Percentiles rank a stretch among this genome's conserved stretches.
Evolutionary conservation across 2,113 vertebrate species (phyloP).

Genomic region (Elgaria multicarinata): DNA sequence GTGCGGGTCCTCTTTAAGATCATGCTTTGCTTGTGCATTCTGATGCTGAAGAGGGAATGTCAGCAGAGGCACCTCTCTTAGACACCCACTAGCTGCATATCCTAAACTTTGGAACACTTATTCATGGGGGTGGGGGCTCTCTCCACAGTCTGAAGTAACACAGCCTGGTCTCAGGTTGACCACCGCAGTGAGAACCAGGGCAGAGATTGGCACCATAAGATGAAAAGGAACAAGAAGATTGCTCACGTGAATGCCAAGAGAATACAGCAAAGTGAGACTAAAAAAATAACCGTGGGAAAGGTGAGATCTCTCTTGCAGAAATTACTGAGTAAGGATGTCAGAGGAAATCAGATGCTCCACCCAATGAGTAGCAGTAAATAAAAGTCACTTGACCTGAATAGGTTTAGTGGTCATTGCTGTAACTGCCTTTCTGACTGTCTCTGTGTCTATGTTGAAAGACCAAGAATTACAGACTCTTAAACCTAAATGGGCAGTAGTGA

Average conservation of each 20-base stretch:
- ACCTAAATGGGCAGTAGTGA: too few relatives aligned
- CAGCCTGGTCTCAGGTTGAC: background rate
- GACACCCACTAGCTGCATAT: background rate
- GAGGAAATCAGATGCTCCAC: conserved; percentile 3
- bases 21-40: background rate
- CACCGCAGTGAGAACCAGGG: background rate
- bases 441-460: background rate
- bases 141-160: too few relatives aligned
- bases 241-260: background rate
- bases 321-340: conserved; percentile 27
- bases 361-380: background rate
- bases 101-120: background rate
- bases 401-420: background rate
- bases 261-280: conserved; percentile 43
- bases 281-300: conserved; percentile 61
- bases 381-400: conserved; percentile 10
- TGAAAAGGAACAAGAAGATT: background rate
- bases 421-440: background rate
- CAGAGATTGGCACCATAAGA: background rate
- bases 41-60: background rate
- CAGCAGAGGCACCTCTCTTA: background rate
- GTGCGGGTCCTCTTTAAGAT: background rate
- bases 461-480: background rate
- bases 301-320: conserved; percentile 56
- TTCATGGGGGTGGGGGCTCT: background rate